Evolutionary conservation across 2,113 vertebrate species (phyloP), one percentile per base, ranked within the genome.

Genomic region (Hyaena hyaena): DNA sequence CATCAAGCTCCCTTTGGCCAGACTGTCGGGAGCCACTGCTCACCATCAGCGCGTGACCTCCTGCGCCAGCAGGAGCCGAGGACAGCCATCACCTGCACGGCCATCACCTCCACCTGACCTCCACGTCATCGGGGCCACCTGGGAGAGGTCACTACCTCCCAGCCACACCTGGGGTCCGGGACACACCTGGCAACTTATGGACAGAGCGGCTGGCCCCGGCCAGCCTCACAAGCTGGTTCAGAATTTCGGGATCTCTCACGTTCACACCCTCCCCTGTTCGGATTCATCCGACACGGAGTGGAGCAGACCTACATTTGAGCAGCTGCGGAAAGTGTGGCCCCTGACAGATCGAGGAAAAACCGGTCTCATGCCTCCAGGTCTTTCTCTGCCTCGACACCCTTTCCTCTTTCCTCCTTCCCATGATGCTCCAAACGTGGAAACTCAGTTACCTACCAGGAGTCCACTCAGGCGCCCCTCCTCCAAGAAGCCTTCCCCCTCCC

Each of bases 41-140:
- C 81, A 10, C 19, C 66, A 12, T 31, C 2, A 0, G 26, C 1
- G 0, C 0, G 7, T 43, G 43, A 9, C 50, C 48, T 15, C 0
- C 33, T 7, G 8, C 35, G 43, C 48, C 15, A 12, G 43, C 17
- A 10, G 65, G n/a, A 53, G 43, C 2, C 0, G 15, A 50, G 53
- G 35, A 26, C 19, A 26, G 43, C 35, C 31, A 39, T 39, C 35
- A 35, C 26, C 65, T 7, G 12, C 10, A 0, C 0, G 1, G 87
- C 82, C 58, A 28, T 33, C 77, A 5, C 45, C 10, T 28, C 61
- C 45, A 0, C 48, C 24, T 10, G 58, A 63, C 39, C 39, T 39
- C 39, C 39, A 39, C 39, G 39, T 39, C 14, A 48, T 48, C 45
- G 45, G 5, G 5, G 19, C 73, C 16, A 4, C 7, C 10, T 0